Percentiles rank a stretch among this genome's conserved stretches.
phyloP scores from a whole-genome alignment of 2,888 invertebrate genomes.

The Trichogramma evanescens region DNA sequence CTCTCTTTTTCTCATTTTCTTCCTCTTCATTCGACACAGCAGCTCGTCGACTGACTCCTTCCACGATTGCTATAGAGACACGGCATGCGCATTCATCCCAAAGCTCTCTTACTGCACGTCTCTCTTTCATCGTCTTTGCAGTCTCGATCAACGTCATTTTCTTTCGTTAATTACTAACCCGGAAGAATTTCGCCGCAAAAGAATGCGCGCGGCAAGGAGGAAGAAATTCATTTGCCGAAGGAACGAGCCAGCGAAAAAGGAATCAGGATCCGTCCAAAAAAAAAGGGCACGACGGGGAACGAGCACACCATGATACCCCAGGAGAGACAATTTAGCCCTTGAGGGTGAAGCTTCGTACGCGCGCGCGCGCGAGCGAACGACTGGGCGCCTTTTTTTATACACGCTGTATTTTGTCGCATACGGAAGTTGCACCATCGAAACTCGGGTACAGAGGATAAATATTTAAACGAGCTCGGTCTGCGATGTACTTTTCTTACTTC shows the following conservation, averaged over 20 bases:
- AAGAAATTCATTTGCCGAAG: background rate
- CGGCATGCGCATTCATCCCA: conserved; percentile 1
- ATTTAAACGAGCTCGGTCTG: conserved; percentile 30
- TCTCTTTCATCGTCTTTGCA: conserved; percentile 13
- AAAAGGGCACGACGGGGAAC: background rate
- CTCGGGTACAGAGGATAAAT: conserved; percentile 28
- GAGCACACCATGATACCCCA: background rate
- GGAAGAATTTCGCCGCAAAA: conserved; percentile 2
- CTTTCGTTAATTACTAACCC: background rate
- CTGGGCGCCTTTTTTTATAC: conserved; percentile 11
- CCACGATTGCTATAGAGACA: background rate
- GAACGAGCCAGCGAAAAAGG: background rate
- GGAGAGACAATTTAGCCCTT: background rate
- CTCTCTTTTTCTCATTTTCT: background rate
- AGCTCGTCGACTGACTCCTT: background rate
- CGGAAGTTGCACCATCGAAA: background rate
- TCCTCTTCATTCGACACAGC: background rate
- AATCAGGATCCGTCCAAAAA: background rate
- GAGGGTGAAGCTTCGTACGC: background rate
- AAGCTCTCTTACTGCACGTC: background rate
- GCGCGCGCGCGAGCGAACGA: background rate
- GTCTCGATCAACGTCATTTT: conserved; percentile 19
- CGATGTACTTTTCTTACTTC: background rate
- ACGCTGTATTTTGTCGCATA: conserved; percentile 9
- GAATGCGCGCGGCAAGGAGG: background rate